These are phyloP conservation scores for Erpornis zantholeuca DNA, from an alignment of 2,113 vertebrate species.

Conservation along the genomic window DNA sequence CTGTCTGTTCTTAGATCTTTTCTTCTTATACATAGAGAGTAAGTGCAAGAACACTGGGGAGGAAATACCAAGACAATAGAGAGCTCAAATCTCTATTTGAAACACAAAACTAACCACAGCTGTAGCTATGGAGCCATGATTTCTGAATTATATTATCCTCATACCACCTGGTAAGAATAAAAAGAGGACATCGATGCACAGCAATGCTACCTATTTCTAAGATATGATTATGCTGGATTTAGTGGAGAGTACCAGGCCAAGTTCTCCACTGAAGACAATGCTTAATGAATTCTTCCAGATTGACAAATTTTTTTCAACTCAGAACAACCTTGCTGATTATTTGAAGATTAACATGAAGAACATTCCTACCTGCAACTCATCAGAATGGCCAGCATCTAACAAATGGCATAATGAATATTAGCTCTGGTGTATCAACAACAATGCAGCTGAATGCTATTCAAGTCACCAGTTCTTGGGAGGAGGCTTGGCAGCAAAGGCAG, in stretches of 20 bases:
- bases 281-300: neutral
- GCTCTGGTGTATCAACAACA: neutral
- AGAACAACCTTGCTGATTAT: neutral
- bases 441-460: neutral
- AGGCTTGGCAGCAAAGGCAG: slow-evolving; percentile 26
- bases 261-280: neutral
- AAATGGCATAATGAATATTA: neutral
- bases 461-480: neutral
- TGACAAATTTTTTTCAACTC: neutral
- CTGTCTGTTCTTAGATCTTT: neutral
- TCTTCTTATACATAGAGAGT: neutral
- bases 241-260: neutral
- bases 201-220: neutral
- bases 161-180: neutral
- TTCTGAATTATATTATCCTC: neutral
- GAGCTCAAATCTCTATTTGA: neutral
- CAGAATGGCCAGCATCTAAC: neutral
- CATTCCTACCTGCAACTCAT: neutral
- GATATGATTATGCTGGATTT: neutral
- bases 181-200: neutral
- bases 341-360: neutral
- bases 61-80: neutral
- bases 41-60: neutral
- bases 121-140: neutral
- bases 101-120: neutral